Conservation (phyloP, 2,888 invertebrate species). For the Zaprionus bogoriensis region DNA sequence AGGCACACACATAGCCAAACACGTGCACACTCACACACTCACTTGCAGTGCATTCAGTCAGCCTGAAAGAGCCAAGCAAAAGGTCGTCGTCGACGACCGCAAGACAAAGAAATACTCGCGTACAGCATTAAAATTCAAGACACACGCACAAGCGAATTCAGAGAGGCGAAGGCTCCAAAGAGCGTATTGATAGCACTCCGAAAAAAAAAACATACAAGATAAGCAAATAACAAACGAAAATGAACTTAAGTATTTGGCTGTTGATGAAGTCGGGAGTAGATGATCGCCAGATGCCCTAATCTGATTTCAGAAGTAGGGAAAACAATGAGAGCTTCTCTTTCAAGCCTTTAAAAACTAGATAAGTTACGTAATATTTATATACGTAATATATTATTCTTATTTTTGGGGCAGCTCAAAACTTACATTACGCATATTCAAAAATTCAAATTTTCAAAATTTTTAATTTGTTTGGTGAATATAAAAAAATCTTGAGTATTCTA, state of each 20-base stretch:
- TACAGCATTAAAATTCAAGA: constrained; percentile 58
- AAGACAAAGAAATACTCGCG: constrained; percentile 36
- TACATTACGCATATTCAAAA: too few species aligned
- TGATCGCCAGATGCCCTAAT: constrained; percentile 6
- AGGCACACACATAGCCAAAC: constrained; percentile 1
- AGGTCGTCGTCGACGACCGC: constrained; percentile 59
- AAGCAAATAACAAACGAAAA: constrained; percentile 57
- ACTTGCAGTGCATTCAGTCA: constrained; percentile 10
- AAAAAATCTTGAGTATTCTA: too few species aligned
- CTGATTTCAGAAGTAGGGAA: background rate
- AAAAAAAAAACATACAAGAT: constrained; percentile 24
- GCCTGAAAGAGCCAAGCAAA: constrained; percentile 41
- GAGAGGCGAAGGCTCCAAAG: constrained; percentile 4
- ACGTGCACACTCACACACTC: constrained; percentile 1
- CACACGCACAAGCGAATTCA: constrained; percentile 27
- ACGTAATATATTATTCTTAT: too few species aligned
- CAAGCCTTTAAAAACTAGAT: too few species aligned
- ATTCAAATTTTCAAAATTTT: too few species aligned
- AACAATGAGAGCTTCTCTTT: too few species aligned
- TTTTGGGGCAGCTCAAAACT: too few species aligned
- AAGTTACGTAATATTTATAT: too few species aligned
- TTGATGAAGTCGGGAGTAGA: background rate
- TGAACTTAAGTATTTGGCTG: constrained; percentile 38
- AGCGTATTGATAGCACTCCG: constrained; percentile 50
- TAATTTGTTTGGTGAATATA: too few species aligned